phyloP scores from a whole-genome alignment of 2,888 invertebrate genomes.

The Lasius fuliginosus region DNA sequence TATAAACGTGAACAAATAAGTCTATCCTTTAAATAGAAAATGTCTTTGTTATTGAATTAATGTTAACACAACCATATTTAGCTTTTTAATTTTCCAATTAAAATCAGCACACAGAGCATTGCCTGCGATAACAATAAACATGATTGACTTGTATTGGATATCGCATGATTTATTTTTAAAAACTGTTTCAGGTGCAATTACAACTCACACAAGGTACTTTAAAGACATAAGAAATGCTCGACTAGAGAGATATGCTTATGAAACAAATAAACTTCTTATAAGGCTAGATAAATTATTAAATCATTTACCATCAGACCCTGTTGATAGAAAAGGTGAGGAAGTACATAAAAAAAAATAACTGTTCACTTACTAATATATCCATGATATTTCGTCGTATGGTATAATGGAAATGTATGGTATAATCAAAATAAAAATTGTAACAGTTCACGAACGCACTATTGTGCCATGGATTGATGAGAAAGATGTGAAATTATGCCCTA shows the following conservation, averaged over 20 bases:
- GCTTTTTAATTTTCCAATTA: neutral
- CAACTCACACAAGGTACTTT: conserved; percentile 92
- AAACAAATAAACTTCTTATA: conserved; percentile 98
- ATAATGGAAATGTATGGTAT: conserved; percentile 30
- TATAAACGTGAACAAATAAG: neutral
- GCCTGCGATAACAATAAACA: neutral
- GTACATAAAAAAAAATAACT: neutral
- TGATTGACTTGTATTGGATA: conserved; percentile 5
- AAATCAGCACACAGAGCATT: neutral
- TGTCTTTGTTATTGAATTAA: neutral
- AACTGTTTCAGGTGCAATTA: conserved; percentile 87
- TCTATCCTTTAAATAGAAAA: neutral
- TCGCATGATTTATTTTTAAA: neutral
- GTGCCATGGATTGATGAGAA: conserved; percentile 98
- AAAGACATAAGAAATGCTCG: conserved; percentile 90
- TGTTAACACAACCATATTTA: neutral
- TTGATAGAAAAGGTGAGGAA: conserved; percentile 90
- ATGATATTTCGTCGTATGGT: neutral
- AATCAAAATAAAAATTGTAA: conserved; percentile 59
- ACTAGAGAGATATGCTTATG: conserved; percentile 95
- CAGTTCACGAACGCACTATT: conserved; percentile 89
- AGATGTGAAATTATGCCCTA: conserved; percentile 95
- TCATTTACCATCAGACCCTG: conserved; percentile 92
- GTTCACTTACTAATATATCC: neutral
- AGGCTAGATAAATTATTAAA: conserved; percentile 96